Evolutionary conservation across 2,888 invertebrate species (phyloP), one percentile per base, ranked within the genome.

Genomic region (Amblyjoppa proteus): DNA sequence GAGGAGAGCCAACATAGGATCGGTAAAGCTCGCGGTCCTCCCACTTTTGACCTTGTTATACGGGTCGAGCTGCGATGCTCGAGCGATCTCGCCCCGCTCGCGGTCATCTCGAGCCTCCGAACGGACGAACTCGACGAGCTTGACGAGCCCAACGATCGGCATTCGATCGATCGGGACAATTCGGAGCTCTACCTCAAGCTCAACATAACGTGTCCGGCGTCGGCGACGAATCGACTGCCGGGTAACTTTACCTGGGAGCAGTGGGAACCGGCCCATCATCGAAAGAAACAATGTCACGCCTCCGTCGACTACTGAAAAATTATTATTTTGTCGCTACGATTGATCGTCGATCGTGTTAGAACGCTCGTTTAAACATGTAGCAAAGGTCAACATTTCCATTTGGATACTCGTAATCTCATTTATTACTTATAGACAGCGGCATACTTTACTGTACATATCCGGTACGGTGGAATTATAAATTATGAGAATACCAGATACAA

Each of bases 81-180:
- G 0, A 90, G 92, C 11, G 94, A 93, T 71, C 86, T 94, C 16
- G 94, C 93, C 16, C 94, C 94, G 0, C 83, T 93, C 0, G 89
- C 92, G 0, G 87, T 91, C 11, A 88, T 89, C 49, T 80, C 89
- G n/a, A 71, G 86, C 25, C 84, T 93, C 3, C 90, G 90, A 20
- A 88, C 87, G 13, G 91, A 92, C 38, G 90, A 92, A n/a, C 85
- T 92, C 11, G 93, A 93, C 66, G 51, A 83, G 70, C 0, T 92
- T 5, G 92, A 93, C 69, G 51, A 82, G 68, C 0, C 16, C 69
- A 51, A 53, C 61, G 51, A 75, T 51, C 11, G 13, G n/a, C 77
- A 58, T 16, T 56, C 68, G 5, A 28, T 31, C 16, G 83, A 81
- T 28, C n/a, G 56, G 56, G 79, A 83, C 0, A 70, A 83, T 69